Base-by-base conservation (phyloP, 2,113 vertebrate genomes). In the Sebastes fasciatus region DNA sequence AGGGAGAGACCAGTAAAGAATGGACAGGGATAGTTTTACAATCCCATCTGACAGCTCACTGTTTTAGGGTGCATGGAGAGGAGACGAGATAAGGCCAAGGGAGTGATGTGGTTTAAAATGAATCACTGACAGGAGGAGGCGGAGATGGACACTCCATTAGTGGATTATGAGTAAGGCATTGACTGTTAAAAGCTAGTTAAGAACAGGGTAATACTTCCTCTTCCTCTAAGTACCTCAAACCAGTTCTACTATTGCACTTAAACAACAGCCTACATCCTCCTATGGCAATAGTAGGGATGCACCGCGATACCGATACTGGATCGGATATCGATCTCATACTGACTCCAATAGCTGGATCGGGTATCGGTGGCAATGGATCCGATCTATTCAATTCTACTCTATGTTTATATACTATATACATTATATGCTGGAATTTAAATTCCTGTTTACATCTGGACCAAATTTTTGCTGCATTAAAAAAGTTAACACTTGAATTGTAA, bases 111-210 rank as follows among this genome's bases (percentile, higher is more conserved):
- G 26, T 74, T 74, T 60, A 34, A 71, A 66, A 71, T 63, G 43
- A 78, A 51, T 69, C 77, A 58, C 55, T 69, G 54, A 12, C 16
- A 42, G 54, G 14, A 76, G 45, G 26, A 82, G 23, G 55, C 62
- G 51, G n/a, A 45, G 51, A 26, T 6, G 14, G 8, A 68, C 21
- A 69, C 45, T 84, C 73, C 70, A 84, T 84, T 73, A 84, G 55
- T 0, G 0, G 51, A 54, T 78, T 63, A 89, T 66, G 52, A 68
- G 49, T 40, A 13, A 54, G 58, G 46, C 68, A 68, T 1, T 46
- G 19, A 75, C 78, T 75, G 75, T 75, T 81, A 75, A 81, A 71
- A 57, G 66, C 66, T 60, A 61, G 55, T 64, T 71, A 58, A 46
- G 40, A 46, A 23, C 48, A 23, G n/a, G 14, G 43, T 64, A 34